Base-by-base conservation (phyloP, 2,888 invertebrate genomes). In the Gastracanthus pulcherrimus region DNA sequence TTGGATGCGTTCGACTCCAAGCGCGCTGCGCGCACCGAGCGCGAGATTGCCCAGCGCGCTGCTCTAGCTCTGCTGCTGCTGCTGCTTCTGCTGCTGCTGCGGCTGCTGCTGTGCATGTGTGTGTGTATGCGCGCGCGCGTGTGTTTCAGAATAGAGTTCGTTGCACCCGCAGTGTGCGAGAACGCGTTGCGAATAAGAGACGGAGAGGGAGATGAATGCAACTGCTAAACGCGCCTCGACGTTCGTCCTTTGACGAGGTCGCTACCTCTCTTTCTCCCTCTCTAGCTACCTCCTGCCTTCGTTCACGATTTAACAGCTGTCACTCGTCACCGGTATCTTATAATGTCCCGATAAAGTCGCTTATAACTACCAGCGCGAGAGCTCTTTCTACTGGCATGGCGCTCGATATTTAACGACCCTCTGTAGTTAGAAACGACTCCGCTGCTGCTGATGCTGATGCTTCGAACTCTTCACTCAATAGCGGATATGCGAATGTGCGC, bases 1-100 rank as follows among this genome's bases (percentile, higher is more conserved):
- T 88, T 84, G 87, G 88, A 89, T 88, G 88, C 86, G 86, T 88
- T 87, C 86, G 87, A 87, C 85, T 11, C 34, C 23, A 23, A 19
- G 45, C 64, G 29, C 72, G 67, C 62, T 19, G 62, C 34, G 85
- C 87, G 82, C n/a, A 13, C 34, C 23, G 29, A 19, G 45, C 64
- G 29, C 72, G 67, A 51, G 81, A 66, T 80, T 80, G 80, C 36
- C 34, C 62, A 36, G 62, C 34, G 36, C 62, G 36, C 62, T 16
- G n/a, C 26, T 55, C 31, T 7, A 6, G 31, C 62, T 11, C 62
- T 34, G 5, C 13, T 45, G 45, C 45, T n/a, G 45, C 7, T 38
- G 38, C 38, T 13, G 45, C 45, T n/a, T n/a, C n/a, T n/a, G n/a
- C n/a, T n/a, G n/a, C n/a, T n/a, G n/a, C n/a, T n/a, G n/a, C n/a